These are phyloP conservation scores for Megaceryle maxima DNA, from an alignment of 2,113 vertebrate genomes.

Conservation along the genomic window DNA sequence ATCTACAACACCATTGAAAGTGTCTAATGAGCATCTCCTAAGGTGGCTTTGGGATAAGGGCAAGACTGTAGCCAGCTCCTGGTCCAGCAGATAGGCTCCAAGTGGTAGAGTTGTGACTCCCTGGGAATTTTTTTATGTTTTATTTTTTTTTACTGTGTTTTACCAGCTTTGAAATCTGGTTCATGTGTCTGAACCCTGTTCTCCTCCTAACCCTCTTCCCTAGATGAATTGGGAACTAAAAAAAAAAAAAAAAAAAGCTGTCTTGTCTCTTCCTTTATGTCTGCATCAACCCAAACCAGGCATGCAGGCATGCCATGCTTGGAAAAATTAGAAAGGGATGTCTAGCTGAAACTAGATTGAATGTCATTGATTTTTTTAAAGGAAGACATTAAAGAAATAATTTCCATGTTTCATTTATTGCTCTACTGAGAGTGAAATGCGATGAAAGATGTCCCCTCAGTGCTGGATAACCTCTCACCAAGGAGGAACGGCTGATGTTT, in stretches of 20 bases:
- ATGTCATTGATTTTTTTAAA: background rate
- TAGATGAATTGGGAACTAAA: background rate
- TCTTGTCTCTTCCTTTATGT: background rate
- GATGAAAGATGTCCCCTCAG: background rate
- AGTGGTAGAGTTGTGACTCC: background rate
- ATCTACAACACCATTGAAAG: fast-evolving
- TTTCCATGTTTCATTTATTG: background rate
- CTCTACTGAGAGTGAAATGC: background rate
- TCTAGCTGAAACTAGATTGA: background rate
- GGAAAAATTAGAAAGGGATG: background rate
- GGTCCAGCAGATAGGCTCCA: background rate
- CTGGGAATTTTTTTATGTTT: no score
- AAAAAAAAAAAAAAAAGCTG: background rate
- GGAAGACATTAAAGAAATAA: background rate
- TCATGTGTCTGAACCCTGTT: background rate
- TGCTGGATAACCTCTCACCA: background rate
- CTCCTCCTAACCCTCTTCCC: background rate
- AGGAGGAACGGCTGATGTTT: background rate
- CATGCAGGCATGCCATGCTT: background rate
- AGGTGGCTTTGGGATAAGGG: background rate
- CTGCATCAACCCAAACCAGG: background rate
- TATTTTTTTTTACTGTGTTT: background rate
- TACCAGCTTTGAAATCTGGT: background rate
- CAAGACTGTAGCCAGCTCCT: background rate
- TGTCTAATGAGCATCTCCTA: background rate